Conservation (phyloP, 2,888 invertebrate genomes). For the Conchocele bisecta region DNA sequence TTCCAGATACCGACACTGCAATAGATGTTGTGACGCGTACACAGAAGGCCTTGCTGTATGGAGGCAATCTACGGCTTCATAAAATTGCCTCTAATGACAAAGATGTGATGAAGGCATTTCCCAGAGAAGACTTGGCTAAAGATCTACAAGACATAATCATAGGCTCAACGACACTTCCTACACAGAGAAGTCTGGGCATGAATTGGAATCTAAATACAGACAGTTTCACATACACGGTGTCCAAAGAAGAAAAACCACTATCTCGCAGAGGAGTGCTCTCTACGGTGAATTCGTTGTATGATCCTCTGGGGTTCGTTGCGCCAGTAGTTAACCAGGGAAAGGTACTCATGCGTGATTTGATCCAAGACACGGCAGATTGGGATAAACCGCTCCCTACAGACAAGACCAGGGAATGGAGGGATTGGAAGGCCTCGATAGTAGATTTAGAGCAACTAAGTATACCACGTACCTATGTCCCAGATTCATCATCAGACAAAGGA, state of each 20-base stretch:
- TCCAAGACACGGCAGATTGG: constrained; percentile 35
- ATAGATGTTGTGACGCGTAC: constrained; percentile 45
- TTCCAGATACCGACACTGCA: constrained; percentile 24
- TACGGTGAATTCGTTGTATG: constrained; percentile 45
- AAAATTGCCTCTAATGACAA: constrained; percentile 52
- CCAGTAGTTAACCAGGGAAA: constrained; percentile 51
- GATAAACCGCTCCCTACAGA: constrained; percentile 45
- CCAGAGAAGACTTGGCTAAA: not conserved
- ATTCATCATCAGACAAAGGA: constrained; percentile 6
- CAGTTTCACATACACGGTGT: constrained; percentile 28
- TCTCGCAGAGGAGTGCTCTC: constrained; percentile 51
- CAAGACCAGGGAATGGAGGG: constrained; percentile 23
- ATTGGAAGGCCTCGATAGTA: constrained; percentile 51
- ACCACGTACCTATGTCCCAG: constrained; percentile 32
- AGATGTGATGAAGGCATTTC: constrained; percentile 1
- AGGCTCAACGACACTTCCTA: not conserved
- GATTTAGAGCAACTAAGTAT: constrained; percentile 24
- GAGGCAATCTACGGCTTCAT: constrained; percentile 48
- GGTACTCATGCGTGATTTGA: constrained; percentile 36
- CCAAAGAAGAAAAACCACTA: constrained; percentile 30
- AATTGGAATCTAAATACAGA: constrained; percentile 42
- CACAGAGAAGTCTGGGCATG: not conserved
- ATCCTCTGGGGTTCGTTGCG: constrained; percentile 52
- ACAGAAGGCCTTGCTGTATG: constrained; percentile 28
- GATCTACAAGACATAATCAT: not conserved